Percentiles rank a stretch among this genome's conserved stretches.
phyloP scores from a whole-genome alignment of 2,113 vertebrate species.

The Aramus guarauna region DNA sequence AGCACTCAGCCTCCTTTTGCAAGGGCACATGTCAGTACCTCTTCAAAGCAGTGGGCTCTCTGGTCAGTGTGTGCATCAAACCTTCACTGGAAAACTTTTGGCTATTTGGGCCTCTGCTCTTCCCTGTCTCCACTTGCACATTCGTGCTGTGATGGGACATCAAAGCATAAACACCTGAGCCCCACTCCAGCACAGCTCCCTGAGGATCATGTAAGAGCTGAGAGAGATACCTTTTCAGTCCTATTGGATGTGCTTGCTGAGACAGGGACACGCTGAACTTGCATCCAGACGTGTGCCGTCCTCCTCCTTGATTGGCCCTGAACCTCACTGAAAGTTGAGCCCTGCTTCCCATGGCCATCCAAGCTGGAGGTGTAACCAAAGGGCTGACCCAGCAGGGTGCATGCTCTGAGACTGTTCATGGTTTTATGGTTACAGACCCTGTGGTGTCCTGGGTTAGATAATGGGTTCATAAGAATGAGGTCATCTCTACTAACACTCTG shows the following conservation, averaged over 20 bases:
- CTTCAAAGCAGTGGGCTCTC: background rate
- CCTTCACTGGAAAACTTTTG: background rate
- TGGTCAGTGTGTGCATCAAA: background rate
- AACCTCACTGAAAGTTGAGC: background rate
- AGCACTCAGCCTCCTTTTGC: background rate
- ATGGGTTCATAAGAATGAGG: background rate
- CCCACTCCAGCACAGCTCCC: background rate
- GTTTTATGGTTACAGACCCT: background rate
- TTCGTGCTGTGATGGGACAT: background rate
- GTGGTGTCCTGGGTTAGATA: background rate
- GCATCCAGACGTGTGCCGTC: too few relatives aligned
- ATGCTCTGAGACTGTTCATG: background rate
- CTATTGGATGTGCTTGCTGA: background rate
- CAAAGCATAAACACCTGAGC: background rate
- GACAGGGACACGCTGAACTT: background rate
- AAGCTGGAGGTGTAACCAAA: background rate
- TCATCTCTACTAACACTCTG: background rate
- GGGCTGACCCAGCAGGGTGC: background rate
- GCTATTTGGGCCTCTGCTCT: background rate
- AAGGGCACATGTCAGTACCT: background rate
- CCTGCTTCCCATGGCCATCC: background rate
- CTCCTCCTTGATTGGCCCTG: background rate
- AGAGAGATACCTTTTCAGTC: background rate
- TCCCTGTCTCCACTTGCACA: background rate
- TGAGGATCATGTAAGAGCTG: background rate